Evolutionary conservation across 1,140 invertebrate genomes (phyloP).

Genomic region (Helicoverpa armigera): DNA sequence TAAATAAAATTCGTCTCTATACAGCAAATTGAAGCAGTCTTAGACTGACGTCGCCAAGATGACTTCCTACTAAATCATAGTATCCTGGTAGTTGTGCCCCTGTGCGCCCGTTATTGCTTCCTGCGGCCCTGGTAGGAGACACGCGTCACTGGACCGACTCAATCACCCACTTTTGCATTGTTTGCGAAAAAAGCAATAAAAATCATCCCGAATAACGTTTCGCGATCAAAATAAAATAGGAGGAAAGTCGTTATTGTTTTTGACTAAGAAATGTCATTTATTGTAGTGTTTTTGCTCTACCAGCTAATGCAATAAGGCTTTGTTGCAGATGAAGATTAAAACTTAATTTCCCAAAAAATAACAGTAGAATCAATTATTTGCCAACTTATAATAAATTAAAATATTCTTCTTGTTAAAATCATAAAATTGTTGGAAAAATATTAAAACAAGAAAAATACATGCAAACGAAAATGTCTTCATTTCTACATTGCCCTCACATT

Average conservation of each 20-base stretch:
- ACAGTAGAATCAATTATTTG: too few relatives aligned
- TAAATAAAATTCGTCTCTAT: too few relatives aligned
- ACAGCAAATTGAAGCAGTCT: neutral
- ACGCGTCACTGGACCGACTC: constrained; percentile 61
- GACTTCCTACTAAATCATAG: constrained; percentile 78
- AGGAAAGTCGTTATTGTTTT: neutral
- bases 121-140: constrained; percentile 76
- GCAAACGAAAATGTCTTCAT: neutral
- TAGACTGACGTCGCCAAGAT: constrained; percentile 53
- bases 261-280: neutral
- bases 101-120: constrained; percentile 83
- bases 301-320: too few relatives aligned
- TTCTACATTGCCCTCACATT: neutral
- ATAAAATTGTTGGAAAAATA: too few relatives aligned
- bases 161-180: constrained; percentile 51
- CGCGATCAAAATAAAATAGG: neutral
- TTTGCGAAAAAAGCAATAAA: constrained; percentile 49
- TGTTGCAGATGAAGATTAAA: too few relatives aligned
- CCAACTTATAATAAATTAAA: too few relatives aligned
- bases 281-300: too few relatives aligned
- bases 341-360: too few relatives aligned
- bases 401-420: too few relatives aligned
- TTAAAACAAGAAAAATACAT: too few relatives aligned
- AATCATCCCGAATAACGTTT: constrained; percentile 3
- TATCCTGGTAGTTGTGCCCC: constrained; percentile 68